Percentiles rank a stretch among this genome's conserved stretches.
Evolutionary conservation across 1,140 invertebrate species (phyloP).

Genomic region (Pogonognathellus flavescens): DNA sequence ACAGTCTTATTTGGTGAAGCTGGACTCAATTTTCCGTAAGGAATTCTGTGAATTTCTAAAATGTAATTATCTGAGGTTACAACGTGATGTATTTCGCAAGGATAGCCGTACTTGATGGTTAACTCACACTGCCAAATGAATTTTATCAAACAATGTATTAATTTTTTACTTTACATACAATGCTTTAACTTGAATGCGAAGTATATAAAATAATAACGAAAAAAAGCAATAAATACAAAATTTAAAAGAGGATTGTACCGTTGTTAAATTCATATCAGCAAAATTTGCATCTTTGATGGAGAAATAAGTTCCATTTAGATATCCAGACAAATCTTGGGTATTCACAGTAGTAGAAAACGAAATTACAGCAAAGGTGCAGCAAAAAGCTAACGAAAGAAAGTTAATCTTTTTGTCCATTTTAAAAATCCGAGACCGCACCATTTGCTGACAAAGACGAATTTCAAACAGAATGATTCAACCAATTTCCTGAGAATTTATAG

Average conservation of each 20-base stretch:
- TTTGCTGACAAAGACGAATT: too few relatives aligned
- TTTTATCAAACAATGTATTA: not conserved
- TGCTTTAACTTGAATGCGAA: not conserved
- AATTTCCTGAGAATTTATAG: too few relatives aligned
- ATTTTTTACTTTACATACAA: not conserved
- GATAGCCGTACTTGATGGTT: slow-evolving; percentile 62
- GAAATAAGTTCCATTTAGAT: not conserved
- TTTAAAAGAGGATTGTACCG: not conserved
- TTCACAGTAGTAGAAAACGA: not conserved
- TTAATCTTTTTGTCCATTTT: too few relatives aligned
- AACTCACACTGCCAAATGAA: slow-evolving; percentile 66
- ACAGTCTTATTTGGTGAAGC: slow-evolving; percentile 37
- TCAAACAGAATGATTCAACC: too few relatives aligned
- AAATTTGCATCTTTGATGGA: not conserved
- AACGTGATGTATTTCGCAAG: slow-evolving; percentile 62
- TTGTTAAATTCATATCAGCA: not conserved
- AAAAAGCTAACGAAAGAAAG: too few relatives aligned
- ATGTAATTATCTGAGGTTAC: slow-evolving; percentile 60
- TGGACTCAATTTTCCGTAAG: slow-evolving; percentile 47
- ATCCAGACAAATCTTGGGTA: not conserved
- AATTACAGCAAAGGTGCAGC: not conserved
- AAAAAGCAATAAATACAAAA: not conserved
- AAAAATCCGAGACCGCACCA: too few relatives aligned
- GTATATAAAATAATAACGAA: not conserved
- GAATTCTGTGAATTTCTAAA: slow-evolving; percentile 63